Evolutionary conservation across 2,797 vertebrate genomes (phyloP).

Genomic region (Syndactyla subalaris): DNA sequence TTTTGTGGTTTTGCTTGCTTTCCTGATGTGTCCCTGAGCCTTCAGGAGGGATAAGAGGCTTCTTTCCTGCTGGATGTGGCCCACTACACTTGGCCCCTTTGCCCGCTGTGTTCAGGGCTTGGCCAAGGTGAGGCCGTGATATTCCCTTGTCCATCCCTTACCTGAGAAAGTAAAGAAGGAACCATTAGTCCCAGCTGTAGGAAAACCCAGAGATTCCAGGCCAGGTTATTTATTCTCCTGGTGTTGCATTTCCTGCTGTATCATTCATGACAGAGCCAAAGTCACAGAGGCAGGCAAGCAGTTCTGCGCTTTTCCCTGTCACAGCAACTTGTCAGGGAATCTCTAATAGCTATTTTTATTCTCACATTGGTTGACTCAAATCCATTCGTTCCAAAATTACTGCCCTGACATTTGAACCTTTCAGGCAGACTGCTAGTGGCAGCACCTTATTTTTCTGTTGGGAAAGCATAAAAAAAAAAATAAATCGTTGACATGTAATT

Average conservation of each 20-base stretch:
- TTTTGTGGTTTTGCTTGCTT: neutral
- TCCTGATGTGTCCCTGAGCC: neutral
- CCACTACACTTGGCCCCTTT: neutral
- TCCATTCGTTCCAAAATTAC: conserved; percentile 17
- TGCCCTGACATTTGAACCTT: conserved; percentile 45
- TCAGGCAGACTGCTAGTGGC: conserved; percentile 17
- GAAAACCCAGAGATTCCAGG: neutral
- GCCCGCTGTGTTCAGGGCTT: neutral
- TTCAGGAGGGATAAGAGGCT: neutral
- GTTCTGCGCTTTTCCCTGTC: neutral
- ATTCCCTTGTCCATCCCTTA: neutral
- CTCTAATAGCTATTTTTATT: conserved; percentile 29
- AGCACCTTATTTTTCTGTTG: conserved; percentile 23
- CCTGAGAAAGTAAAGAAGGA: neutral
- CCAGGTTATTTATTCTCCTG: neutral
- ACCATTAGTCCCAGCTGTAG: neutral
- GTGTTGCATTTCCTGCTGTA: neutral
- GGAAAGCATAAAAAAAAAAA: neutral
- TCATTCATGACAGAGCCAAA: neutral
- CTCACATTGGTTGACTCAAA: neutral
- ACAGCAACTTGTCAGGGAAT: conserved; percentile 18
- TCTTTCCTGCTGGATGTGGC: neutral
- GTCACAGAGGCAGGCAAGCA: neutral
- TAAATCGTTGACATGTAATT: neutral
- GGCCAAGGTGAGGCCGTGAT: neutral